These are phyloP conservation scores for Noctuana brunneofusca DNA, from an alignment of 2,888 invertebrate genomes.

Conservation along the genomic window DNA sequence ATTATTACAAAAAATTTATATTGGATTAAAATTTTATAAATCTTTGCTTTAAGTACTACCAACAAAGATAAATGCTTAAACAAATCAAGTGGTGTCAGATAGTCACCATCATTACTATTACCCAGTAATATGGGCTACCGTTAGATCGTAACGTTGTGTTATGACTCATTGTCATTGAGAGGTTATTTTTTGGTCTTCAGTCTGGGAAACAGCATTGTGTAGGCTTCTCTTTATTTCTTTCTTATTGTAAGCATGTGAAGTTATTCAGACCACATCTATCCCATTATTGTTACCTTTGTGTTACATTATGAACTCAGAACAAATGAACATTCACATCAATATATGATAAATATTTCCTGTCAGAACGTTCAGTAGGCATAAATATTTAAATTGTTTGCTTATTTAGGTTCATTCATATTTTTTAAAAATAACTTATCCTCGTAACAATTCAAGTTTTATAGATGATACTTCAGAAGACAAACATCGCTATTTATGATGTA, in stretches of 20 bases:
- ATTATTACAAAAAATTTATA: no score
- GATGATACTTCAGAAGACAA: conserved; percentile 8
- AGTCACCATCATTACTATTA: conserved; percentile 38
- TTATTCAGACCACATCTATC: conserved; percentile 45
- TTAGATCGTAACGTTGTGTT: conserved; percentile 35
- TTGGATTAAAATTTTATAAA: no score
- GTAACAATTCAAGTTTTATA: conserved; percentile 1
- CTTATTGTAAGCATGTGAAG: conserved; percentile 44
- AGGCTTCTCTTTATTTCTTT: conserved; percentile 45
- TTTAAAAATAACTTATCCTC: background rate
- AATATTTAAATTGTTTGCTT: background rate
- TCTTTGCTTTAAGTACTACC: no score
- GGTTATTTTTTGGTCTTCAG: conserved; percentile 37
- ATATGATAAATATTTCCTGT: background rate
- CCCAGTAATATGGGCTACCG: conserved; percentile 40
- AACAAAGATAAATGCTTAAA: background rate
- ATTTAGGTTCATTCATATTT: background rate
- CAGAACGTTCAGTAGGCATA: background rate
- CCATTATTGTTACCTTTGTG: conserved; percentile 37
- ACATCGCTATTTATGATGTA: conserved; percentile 6
- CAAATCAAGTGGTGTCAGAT: conserved; percentile 36
- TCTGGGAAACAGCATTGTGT: conserved; percentile 45
- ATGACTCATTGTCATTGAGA: conserved; percentile 40
- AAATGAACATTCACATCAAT: background rate
- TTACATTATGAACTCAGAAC: conserved; percentile 9